Conservation (phyloP, 2,888 invertebrate species). For the Endomychus coccineus region DNA sequence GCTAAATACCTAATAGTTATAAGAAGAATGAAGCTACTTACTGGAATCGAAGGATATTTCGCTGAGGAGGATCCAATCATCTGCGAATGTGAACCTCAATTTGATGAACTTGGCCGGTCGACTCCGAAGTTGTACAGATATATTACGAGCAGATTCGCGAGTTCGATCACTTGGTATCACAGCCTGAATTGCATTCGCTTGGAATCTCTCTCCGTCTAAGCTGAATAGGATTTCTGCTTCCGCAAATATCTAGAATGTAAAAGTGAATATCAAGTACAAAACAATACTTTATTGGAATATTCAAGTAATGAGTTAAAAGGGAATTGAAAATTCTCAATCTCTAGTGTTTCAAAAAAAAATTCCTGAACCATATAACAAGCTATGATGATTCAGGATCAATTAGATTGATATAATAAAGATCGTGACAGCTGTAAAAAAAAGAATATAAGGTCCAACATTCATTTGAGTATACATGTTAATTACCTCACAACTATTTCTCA, state of each 20-base stretch:
- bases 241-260: constrained; percentile 57
- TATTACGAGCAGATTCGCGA: constrained; percentile 54
- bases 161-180: constrained; percentile 50
- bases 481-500: too few species aligned
- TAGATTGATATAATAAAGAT: too few species aligned
- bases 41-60: constrained; percentile 79
- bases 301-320: too few species aligned
- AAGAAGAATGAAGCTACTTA: constrained; percentile 44
- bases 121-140: constrained; percentile 68
- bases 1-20: too few species aligned
- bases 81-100: constrained; percentile 66
- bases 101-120: constrained; percentile 69
- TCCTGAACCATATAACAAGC: too few species aligned
- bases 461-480: too few species aligned
- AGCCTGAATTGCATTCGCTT: constrained; percentile 57
- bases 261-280: not conserved
- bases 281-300: too few species aligned
- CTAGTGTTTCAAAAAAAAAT: too few species aligned
- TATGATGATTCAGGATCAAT: too few species aligned
- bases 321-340: too few species aligned
- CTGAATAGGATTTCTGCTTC: constrained; percentile 72
- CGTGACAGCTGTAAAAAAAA: too few species aligned
- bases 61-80: constrained; percentile 83
- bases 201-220: constrained; percentile 68
- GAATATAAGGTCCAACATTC: too few species aligned